Percentiles rank a stretch among this genome's conserved stretches.
These are phyloP conservation scores for Lepidurus apus DNA, from an alignment of 1,140 invertebrate species.

Conservation along the genomic window DNA sequence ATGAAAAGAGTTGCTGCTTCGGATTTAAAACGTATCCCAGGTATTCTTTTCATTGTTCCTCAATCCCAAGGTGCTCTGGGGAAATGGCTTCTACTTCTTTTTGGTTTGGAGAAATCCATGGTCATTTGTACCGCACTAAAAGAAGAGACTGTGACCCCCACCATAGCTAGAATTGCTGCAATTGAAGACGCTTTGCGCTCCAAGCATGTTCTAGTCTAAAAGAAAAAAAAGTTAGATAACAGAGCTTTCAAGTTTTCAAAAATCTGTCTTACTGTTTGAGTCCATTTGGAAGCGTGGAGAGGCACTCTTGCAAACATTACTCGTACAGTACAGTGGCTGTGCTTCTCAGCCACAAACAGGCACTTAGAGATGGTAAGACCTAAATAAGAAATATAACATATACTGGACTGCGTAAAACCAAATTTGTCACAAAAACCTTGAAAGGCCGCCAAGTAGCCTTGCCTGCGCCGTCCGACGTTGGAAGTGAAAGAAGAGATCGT, in stretches of 20 bases:
- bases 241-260: neutral
- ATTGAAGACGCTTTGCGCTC: slow-evolving; percentile 5
- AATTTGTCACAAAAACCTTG: slow-evolving; percentile 2
- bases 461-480: slow-evolving; percentile 16
- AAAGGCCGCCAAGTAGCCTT: neutral
- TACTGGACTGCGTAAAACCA: neutral
- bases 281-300: neutral
- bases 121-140: neutral
- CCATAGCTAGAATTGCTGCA: neutral
- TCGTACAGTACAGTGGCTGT: neutral
- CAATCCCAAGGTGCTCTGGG: slow-evolving; percentile 1
- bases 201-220: neutral
- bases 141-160: neutral
- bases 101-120: slow-evolving; percentile 15
- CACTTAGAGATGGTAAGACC: slow-evolving; percentile 8
- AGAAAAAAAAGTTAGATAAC: neutral
- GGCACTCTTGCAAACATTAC: neutral
- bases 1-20: neutral
- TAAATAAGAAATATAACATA: neutral
- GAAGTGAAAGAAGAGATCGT: neutral
- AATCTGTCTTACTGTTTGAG: neutral
- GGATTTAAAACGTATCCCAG: neutral
- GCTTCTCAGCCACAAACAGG: neutral
- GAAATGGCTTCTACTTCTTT: neutral
- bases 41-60: neutral